phyloP scores from a whole-genome alignment of 1,140 invertebrate genomes.

The Drosophila navojoa region DNA sequence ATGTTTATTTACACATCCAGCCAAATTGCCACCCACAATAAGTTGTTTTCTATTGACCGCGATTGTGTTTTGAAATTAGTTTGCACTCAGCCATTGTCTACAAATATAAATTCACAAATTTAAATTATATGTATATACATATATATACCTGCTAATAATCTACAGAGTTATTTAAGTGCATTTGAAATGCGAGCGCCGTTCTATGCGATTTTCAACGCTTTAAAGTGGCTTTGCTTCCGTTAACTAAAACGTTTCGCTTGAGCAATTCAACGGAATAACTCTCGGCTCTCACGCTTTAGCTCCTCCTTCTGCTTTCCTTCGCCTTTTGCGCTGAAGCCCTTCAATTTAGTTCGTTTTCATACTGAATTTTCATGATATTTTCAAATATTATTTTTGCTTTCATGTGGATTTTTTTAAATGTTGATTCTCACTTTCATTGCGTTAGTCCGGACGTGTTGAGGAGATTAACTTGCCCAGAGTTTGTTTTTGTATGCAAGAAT shows the following conservation, averaged over 20 bases:
- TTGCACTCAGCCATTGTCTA: constrained; percentile 34
- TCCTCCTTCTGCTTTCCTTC: not conserved
- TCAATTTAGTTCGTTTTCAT: not conserved
- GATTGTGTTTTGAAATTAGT: constrained; percentile 53
- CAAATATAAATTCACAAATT: constrained; percentile 25
- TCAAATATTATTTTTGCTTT: not conserved
- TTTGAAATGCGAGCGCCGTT: not conserved
- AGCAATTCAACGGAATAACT: not conserved
- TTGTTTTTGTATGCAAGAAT: constrained; percentile 56
- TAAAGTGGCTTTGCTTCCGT: not conserved
- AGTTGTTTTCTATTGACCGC: constrained; percentile 16
- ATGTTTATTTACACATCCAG: constrained; percentile 68
- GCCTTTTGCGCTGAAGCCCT: too few species aligned
- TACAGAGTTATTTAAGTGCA: not conserved
- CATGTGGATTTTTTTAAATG: not conserved
- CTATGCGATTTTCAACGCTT: not conserved
- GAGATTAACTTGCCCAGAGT: not conserved
- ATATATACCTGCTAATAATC: not conserved
- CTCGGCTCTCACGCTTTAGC: not conserved
- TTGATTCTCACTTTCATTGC: not conserved
- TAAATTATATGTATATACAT: not conserved
- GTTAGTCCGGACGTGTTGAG: not conserved
- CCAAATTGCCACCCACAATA: constrained; percentile 12
- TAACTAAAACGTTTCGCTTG: constrained; percentile 1
- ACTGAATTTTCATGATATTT: not conserved